Percentiles rank a stretch among this genome's conserved stretches.
These are phyloP conservation scores for Rhizoglyphus robini DNA, from an alignment of 1,140 invertebrate genomes.

Conservation along the genomic window DNA sequence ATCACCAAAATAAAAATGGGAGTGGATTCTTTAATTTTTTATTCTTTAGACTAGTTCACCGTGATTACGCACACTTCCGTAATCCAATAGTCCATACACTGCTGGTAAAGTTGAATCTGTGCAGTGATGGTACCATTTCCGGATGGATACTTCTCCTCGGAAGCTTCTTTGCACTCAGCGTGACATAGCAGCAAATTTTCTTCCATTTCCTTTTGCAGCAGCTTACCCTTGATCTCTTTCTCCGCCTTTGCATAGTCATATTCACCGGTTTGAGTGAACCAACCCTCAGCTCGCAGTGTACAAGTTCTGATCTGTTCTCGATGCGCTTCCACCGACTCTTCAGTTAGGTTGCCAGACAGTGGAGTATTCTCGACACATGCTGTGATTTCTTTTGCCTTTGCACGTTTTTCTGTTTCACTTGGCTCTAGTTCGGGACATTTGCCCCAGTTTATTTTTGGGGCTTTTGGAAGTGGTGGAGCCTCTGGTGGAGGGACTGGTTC, in stretches of 20 bases:
- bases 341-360: conserved; percentile 22
- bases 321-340: conserved; percentile 24
- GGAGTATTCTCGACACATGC: conserved; percentile 25
- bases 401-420: conserved; percentile 22
- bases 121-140: conserved; percentile 20
- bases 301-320: conserved; percentile 25
- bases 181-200: conserved; percentile 20
- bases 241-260: conserved; percentile 29
- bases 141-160: conserved; percentile 23
- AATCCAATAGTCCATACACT: conserved; percentile 30
- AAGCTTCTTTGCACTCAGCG: conserved; percentile 20
- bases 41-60: too few species aligned
- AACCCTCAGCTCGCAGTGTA: conserved; percentile 23
- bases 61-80: conserved; percentile 22
- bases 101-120: conserved; percentile 30
- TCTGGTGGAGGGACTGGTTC: neutral
- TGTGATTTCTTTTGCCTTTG: conserved; percentile 24
- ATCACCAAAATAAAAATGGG: too few species aligned
- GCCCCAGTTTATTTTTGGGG: conserved; percentile 25
- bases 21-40: too few species aligned
- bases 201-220: conserved; percentile 23
- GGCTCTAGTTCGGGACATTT: conserved; percentile 25
- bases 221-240: conserved; percentile 29
- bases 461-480: conserved; percentile 17
- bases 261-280: conserved; percentile 19